Evolutionary conservation across 2,113 vertebrate genomes (phyloP).

Genomic region (Dascyllus trimaculatus): DNA sequence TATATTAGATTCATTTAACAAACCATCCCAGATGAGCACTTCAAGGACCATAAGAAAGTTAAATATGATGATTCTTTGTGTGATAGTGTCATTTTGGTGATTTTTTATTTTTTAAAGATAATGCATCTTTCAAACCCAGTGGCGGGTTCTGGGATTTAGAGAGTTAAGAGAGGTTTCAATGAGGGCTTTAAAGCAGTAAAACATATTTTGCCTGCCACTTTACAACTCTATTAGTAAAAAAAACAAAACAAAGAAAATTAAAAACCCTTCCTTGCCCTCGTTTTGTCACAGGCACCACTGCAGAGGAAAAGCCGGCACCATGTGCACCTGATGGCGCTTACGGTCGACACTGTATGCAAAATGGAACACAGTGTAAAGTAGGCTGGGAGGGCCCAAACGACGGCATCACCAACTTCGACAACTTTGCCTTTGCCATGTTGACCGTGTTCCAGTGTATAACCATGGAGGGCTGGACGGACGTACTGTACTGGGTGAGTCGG

Average conservation of each 20-base stretch:
- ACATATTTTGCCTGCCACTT: too few relatives aligned
- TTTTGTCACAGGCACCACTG: slow-evolving; percentile 59
- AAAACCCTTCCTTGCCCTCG: neutral
- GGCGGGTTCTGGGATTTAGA: too few relatives aligned
- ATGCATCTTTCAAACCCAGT: too few relatives aligned
- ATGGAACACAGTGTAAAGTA: slow-evolving; percentile 88
- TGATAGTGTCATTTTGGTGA: too few relatives aligned
- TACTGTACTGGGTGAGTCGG: slow-evolving; percentile 97
- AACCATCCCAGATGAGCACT: too few relatives aligned
- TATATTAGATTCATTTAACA: too few relatives aligned
- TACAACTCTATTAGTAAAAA: too few relatives aligned
- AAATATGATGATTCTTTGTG: too few relatives aligned
- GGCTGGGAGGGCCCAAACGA: slow-evolving; percentile 97
- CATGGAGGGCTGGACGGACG: slow-evolving; percentile 99
- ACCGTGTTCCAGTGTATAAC: slow-evolving; percentile 99
- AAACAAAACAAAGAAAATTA: neutral
- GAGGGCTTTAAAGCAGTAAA: too few relatives aligned
- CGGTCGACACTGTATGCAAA: slow-evolving; percentile 90
- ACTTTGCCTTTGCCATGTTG: slow-evolving; percentile 99
- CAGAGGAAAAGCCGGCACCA: slow-evolving; percentile 93
- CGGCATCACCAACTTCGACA: slow-evolving; percentile 99
- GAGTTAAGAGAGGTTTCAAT: too few relatives aligned
- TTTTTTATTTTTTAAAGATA: too few relatives aligned
- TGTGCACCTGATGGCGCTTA: slow-evolving; percentile 90
- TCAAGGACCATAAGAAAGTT: too few relatives aligned